A percentile compares a stretch with the other conserved stretches of the same genome.
Conservation (phyloP, 2,888 invertebrate species). For the Latheticus oryzae region DNA sequence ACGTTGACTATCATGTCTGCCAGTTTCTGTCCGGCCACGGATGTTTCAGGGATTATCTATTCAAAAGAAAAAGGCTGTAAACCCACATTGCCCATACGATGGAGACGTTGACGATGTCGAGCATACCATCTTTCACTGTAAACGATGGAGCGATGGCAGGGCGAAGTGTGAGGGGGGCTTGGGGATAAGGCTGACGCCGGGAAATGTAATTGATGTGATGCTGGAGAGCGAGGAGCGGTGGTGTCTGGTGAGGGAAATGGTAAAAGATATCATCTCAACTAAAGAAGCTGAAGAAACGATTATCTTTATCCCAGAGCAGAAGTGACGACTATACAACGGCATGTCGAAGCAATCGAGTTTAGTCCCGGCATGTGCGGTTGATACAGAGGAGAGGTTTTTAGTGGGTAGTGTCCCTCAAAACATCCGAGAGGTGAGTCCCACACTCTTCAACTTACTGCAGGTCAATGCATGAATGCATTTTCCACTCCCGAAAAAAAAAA, state of each 20-base stretch:
- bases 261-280: neutral
- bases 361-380: constrained; percentile 1
- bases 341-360: neutral
- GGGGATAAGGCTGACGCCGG: neutral
- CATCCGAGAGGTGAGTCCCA: no score
- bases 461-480: no score
- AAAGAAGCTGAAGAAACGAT: neutral
- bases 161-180: neutral
- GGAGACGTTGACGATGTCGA: neutral
- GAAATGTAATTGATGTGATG: neutral
- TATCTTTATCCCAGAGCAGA: neutral
- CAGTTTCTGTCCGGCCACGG: neutral
- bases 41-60: neutral
- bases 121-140: neutral
- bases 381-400: no score
- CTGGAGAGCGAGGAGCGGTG: neutral
- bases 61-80: neutral
- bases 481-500: no score
- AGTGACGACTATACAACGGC: neutral
- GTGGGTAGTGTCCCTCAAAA: no score
- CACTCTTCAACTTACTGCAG: no score
- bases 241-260: neutral
- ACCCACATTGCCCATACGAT: neutral
- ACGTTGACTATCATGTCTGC: neutral
- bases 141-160: neutral